A percentile compares a stretch with the other conserved stretches of the same genome.
Evolutionary conservation across 2,113 vertebrate genomes (phyloP).

Genomic region (Peromyscus californicus): DNA sequence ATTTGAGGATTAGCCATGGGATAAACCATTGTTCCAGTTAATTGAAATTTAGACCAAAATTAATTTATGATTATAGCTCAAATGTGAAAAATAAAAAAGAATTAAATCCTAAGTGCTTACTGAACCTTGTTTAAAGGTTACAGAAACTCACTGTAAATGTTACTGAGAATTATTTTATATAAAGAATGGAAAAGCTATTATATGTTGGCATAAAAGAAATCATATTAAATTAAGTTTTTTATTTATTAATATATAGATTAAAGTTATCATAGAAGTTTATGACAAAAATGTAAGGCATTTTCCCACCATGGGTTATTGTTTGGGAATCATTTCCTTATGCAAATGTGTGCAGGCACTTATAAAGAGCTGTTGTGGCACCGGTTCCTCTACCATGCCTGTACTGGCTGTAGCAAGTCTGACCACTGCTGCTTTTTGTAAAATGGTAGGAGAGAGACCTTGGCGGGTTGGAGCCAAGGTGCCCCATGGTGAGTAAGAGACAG

Average conservation of each 20-base stretch:
- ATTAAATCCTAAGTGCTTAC: slow-evolving; percentile 25
- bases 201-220: slow-evolving; percentile 20
- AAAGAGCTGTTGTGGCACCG: not conserved
- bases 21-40: slow-evolving; percentile 49
- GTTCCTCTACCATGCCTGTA: not conserved
- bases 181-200: not conserved
- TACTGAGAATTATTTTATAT: slow-evolving; percentile 52
- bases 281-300: slow-evolving; percentile 34
- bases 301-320: not conserved
- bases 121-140: slow-evolving; percentile 25
- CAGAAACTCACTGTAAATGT: slow-evolving; percentile 15
- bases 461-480: too few species aligned
- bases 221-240: slow-evolving; percentile 22
- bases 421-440: too few species aligned
- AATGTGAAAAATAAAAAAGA: slow-evolving; percentile 44
- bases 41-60: slow-evolving; percentile 35
- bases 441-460: too few species aligned
- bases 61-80: slow-evolving; percentile 52
- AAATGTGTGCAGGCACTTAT: not conserved
- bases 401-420: not conserved
- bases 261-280: slow-evolving; percentile 10
- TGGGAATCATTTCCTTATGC: slow-evolving; percentile 16
- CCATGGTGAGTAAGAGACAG: too few species aligned
- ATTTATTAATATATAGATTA: slow-evolving; percentile 41
- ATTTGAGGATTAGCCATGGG: slow-evolving; percentile 3